Evolutionary conservation across 2,797 vertebrate genomes (phyloP).

Genomic region (Todus mexicanus): DNA sequence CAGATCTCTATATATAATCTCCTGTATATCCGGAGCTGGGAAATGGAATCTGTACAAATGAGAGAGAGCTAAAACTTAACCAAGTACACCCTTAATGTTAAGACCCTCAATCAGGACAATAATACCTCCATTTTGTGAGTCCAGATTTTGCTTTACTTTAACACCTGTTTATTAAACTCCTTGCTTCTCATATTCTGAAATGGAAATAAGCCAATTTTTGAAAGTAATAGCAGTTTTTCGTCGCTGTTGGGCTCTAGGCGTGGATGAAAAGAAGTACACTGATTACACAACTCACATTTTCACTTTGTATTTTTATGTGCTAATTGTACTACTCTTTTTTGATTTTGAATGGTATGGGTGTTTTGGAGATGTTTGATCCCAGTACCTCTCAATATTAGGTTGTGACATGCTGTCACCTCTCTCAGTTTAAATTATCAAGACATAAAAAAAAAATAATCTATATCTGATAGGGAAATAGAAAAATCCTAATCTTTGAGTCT

Average conservation of each 20-base stretch:
- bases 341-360: neutral
- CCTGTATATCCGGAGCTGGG: conserved; percentile 16
- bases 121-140: neutral
- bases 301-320: neutral
- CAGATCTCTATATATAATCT: conserved; percentile 42
- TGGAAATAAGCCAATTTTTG: neutral
- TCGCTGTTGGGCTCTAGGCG: neutral
- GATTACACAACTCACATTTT: neutral
- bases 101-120: conserved; percentile 8
- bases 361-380: neutral
- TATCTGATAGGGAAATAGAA: neutral
- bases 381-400: neutral
- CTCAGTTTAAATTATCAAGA: neutral
- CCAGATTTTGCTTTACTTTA: neutral
- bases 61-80: conserved; percentile 56
- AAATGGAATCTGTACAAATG: conserved; percentile 30
- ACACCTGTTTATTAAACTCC: neutral
- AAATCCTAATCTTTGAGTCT: neutral
- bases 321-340: neutral
- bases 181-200: neutral
- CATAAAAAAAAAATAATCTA: neutral
- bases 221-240: neutral
- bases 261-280: neutral
- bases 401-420: neutral
- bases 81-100: conserved; percentile 6